phyloP scores from a whole-genome alignment of 2,888 invertebrate species.

The Cheilosia variabilis region DNA sequence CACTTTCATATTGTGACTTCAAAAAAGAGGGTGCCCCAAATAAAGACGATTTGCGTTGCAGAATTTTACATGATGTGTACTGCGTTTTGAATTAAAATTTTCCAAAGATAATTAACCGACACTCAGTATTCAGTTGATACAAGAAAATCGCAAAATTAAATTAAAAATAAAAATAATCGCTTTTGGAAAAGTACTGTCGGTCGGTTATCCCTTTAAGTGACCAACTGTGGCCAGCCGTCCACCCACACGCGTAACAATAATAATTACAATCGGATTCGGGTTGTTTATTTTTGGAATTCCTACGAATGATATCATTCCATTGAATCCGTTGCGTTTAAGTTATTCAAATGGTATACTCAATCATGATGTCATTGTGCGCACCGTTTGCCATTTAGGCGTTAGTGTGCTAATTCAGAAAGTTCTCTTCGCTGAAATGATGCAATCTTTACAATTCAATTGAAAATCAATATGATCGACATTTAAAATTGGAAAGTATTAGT shows the following conservation, averaged over 20 bases:
- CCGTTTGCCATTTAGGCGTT: conserved; percentile 49
- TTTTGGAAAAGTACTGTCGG: no score
- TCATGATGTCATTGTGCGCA: conserved; percentile 62
- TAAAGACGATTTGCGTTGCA: no score
- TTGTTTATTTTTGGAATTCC: conserved; percentile 17
- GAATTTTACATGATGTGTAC: no score
- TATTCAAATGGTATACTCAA: conserved; percentile 59
- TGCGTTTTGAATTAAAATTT: no score
- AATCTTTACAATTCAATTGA: conserved; percentile 51
- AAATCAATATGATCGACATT: conserved; percentile 14
- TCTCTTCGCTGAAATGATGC: conserved; percentile 51
- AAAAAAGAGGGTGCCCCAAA: no score
- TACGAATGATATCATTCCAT: conserved; percentile 64
- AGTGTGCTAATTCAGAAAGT: conserved; percentile 17
- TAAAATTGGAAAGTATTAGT: conserved; percentile 15
- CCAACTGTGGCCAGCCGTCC: not conserved
- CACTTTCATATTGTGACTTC: no score
- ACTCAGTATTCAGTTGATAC: no score
- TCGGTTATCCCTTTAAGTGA: no score
- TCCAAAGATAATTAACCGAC: no score
- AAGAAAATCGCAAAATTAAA: no score
- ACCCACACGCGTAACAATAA: conserved; percentile 17
- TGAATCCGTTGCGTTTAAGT: conserved; percentile 44
- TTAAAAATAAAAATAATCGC: no score
- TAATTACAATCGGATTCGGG: not conserved